Evolutionary conservation across 2,797 vertebrate species (phyloP), one percentile per base, ranked within the genome.

Genomic region (Ctenochaetus hawaiiensis): DNA sequence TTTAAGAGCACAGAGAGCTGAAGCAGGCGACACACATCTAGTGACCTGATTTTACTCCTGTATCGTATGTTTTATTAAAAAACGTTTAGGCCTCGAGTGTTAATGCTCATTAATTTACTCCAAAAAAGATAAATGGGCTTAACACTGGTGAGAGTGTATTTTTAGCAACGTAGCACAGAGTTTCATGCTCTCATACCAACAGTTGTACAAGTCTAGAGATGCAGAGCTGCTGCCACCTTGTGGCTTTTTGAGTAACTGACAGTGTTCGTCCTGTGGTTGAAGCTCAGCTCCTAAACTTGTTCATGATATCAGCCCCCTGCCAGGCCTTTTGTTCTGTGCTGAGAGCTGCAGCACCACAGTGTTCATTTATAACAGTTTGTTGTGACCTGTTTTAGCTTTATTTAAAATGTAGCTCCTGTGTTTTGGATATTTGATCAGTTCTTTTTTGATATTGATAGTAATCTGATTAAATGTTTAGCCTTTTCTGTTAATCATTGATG

Each of bases 141-240:
- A 63, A 60, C 14, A 12, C 2, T n/a, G 26, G 6, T 65, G 16
- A 34, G 18, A 20, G 20, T 60, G 1, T 37, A 9, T 30, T 20
- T 22, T 39, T 12, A 49, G 9, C 16, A 4, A 23, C 56, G 9
- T 6, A 26, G 14, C 7, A 39, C 26, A 30, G 26, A 30, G 26
- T 30, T 4, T 30, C 26, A 30, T 2, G 26, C 26, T 30, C 26
- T 30, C 26, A 30, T 30, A 30, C 26, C 26, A 30, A 30, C 26
- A 30, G 26, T 30, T 30, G 26, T 30, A 30, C 26, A 30, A 30
- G 26, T 30, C 2, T 30, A 30, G 4, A 30, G 26, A 30, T 20
- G 1, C n/a, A 57, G 8, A 11, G 49, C 20, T 84, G 57, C 75
- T 83, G 80, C 82, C 86, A 65, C 47, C 83, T 64, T 34, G 68